A percentile compares a stretch with the other conserved stretches of the same genome.
phyloP scores from a whole-genome alignment of 2,797 vertebrate species.

The Sitta carolinensis region DNA sequence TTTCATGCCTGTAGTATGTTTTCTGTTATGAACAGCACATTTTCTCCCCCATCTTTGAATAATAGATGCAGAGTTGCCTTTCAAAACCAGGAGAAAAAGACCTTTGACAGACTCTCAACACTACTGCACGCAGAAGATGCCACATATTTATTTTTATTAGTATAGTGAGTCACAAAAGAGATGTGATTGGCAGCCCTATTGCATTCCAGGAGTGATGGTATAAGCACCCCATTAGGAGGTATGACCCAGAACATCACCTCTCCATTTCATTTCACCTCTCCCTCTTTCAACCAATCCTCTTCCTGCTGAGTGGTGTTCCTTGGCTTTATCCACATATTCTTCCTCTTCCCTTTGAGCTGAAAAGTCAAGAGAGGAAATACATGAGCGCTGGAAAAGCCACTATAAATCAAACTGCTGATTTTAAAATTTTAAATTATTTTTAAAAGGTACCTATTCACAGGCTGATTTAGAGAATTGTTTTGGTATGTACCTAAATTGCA shows the following conservation, averaged over 20 bases:
- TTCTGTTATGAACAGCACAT: neutral
- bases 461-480: neutral
- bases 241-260: neutral
- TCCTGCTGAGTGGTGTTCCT: neutral
- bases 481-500: neutral
- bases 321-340: neutral
- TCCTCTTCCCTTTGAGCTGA: constrained; percentile 41
- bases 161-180: neutral
- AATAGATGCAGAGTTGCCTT: neutral
- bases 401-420: neutral
- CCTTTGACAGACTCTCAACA: neutral
- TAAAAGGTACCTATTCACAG: neutral
- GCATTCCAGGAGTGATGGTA: neutral
- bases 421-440: neutral
- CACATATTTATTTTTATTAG: constrained; percentile 37
- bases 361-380: constrained; percentile 7
- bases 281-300: neutral
- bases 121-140: neutral
- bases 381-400: neutral
- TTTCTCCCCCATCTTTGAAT: neutral
- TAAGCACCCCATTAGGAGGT: neutral
- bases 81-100: neutral
- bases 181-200: neutral
- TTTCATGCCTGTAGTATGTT: neutral
- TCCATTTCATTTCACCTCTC: constrained; percentile 21